These are phyloP conservation scores for Antechinus stuartii DNA, from an alignment of 2,113 vertebrate species.

Conservation along the genomic window DNA sequence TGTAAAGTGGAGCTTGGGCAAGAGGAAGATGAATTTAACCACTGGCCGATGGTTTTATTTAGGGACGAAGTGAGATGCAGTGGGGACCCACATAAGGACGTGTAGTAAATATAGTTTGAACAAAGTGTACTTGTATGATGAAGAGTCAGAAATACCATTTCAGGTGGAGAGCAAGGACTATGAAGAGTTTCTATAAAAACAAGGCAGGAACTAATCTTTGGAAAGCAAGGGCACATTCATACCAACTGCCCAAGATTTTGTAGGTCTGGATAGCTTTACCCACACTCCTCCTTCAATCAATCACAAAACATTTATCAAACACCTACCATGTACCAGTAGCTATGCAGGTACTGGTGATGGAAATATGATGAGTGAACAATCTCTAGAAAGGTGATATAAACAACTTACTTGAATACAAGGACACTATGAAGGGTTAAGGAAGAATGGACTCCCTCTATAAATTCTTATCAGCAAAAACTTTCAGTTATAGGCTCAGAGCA, in stretches of 20 bases:
- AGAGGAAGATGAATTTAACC: background rate
- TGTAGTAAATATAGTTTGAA: background rate
- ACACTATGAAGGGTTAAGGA: background rate
- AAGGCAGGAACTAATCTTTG: background rate
- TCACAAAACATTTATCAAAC: background rate
- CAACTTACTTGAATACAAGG: background rate
- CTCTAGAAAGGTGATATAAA: background rate
- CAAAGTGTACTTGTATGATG: background rate
- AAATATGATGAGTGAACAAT: background rate
- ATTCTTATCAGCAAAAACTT: background rate
- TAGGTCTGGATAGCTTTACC: background rate
- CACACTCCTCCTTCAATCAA: background rate
- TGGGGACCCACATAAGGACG: background rate
- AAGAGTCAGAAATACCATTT: background rate
- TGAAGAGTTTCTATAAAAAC: background rate
- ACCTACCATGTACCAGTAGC: background rate
- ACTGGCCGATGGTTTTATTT: background rate
- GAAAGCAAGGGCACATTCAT: background rate
- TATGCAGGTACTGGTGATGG: background rate
- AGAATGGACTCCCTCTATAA: background rate
- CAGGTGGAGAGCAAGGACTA: background rate
- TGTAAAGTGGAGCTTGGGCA: background rate
- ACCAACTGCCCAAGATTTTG: background rate
- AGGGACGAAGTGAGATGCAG: background rate
- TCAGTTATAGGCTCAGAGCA: background rate